Conservation (phyloP, 2,113 vertebrate genomes). For the Brachyhypopomus occidentalis region DNA sequence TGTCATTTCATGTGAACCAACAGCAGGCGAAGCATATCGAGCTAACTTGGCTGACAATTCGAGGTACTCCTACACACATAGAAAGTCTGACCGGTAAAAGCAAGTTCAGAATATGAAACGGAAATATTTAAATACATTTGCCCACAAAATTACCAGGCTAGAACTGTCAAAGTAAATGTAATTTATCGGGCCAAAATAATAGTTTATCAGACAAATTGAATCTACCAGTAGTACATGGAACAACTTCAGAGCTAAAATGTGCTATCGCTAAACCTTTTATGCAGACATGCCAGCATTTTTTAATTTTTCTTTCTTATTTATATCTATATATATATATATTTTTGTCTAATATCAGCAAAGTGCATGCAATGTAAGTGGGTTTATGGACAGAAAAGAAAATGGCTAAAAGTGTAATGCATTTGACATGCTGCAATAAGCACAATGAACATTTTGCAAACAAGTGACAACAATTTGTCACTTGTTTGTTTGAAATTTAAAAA, state of each 20-base stretch:
- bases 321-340: not conserved
- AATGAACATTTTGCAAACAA: conserved; percentile 11
- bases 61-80: not conserved
- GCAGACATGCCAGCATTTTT: conserved; percentile 22
- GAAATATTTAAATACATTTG: not conserved
- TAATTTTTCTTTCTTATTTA: not conserved
- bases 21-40: not conserved
- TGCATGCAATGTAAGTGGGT: conserved; percentile 19
- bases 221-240: not conserved
- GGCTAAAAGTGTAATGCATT: conserved; percentile 9
- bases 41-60: not conserved
- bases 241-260: not conserved
- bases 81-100: not conserved
- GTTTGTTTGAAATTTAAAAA: not conserved
- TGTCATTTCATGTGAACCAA: not conserved
- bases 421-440: conserved; percentile 33
- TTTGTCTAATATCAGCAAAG: not conserved
- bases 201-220: too few relatives aligned
- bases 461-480: too few relatives aligned
- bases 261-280: not conserved
- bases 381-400: conserved; percentile 3
- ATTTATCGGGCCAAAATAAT: not conserved
- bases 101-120: too few relatives aligned
- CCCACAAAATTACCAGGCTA: too few relatives aligned
- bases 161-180: not conserved